Evolutionary conservation across 2,888 invertebrate species (phyloP).

Genomic region (Molorchus minor): DNA sequence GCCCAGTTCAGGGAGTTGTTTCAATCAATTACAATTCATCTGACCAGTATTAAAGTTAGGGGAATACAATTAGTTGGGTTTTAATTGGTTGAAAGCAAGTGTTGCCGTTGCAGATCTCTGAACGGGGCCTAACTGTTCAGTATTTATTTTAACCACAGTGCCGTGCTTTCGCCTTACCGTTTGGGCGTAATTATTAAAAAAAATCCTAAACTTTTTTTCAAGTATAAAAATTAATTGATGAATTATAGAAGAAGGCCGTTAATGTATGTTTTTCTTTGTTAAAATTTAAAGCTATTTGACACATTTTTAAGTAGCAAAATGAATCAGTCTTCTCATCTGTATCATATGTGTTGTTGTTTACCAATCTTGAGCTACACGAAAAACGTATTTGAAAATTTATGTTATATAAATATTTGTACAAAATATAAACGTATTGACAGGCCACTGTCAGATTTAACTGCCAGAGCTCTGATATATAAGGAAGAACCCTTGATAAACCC

Average conservation of each 20-base stretch:
- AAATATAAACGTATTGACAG: slow-evolving; percentile 38
- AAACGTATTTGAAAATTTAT: slow-evolving; percentile 32
- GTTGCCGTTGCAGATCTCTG: too few relatives aligned
- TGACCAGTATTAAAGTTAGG: too few relatives aligned
- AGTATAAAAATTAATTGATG: not conserved
- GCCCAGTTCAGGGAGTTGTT: too few relatives aligned
- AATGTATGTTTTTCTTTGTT: slow-evolving; percentile 5
- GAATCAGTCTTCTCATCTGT: slow-evolving; percentile 42
- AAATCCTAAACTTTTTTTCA: not conserved
- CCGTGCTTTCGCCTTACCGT: not conserved
- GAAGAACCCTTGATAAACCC: slow-evolving; percentile 31
- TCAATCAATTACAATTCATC: too few relatives aligned
- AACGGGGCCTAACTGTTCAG: not conserved
- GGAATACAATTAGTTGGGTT: too few relatives aligned
- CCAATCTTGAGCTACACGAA: slow-evolving; percentile 37
- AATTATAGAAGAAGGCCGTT: slow-evolving; percentile 17
- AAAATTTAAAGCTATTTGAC: slow-evolving; percentile 48
- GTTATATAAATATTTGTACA: slow-evolving; percentile 37
- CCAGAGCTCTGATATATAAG: slow-evolving; percentile 26
- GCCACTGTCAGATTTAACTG: slow-evolving; percentile 26
- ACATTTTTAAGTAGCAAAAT: slow-evolving; percentile 43
- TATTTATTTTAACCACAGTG: not conserved
- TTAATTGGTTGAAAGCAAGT: too few relatives aligned
- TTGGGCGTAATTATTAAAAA: not conserved
- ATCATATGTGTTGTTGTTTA: slow-evolving; percentile 39